phyloP scores from a whole-genome alignment of 2,797 vertebrate species.

The Simalia tracyae region DNA sequence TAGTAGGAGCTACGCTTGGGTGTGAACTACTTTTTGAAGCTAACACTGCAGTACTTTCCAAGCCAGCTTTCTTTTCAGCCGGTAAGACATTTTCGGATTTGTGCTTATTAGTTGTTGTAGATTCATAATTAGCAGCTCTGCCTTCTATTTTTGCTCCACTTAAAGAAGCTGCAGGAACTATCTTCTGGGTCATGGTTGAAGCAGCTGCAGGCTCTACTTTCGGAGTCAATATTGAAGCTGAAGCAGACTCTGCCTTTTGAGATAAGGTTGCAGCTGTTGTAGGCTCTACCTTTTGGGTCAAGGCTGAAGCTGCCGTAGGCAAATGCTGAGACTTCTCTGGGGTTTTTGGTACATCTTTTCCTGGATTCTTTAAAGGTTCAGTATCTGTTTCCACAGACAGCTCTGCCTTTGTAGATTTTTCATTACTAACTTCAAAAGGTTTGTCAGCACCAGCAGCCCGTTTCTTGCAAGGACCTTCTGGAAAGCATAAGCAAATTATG shows the following conservation, averaged over 20 bases:
- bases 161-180: constrained; percentile 33
- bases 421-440: constrained; percentile 63
- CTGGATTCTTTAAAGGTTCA: constrained; percentile 53
- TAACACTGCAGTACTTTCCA: constrained; percentile 37
- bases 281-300: not conserved
- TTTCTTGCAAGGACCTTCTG: constrained; percentile 76
- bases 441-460: constrained; percentile 65
- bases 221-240: not conserved
- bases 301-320: not conserved
- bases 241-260: not conserved
- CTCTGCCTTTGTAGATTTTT: constrained; percentile 57
- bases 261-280: not conserved
- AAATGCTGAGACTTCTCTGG: constrained; percentile 21
- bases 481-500: constrained; percentile 57
- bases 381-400: constrained; percentile 50
- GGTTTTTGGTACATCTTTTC: constrained; percentile 36
- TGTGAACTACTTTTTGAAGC: constrained; percentile 64
- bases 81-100: constrained; percentile 55
- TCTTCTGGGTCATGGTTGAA: not conserved
- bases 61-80: constrained; percentile 62
- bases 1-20: constrained; percentile 60
- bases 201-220: not conserved
- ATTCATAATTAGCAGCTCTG: constrained; percentile 51
- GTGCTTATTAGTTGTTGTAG: constrained; percentile 44
- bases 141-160: constrained; percentile 17